A percentile compares a stretch with the other conserved stretches of the same genome.
Conservation (phyloP, 2,113 vertebrate genomes). For the Ictalurus furcatus region DNA sequence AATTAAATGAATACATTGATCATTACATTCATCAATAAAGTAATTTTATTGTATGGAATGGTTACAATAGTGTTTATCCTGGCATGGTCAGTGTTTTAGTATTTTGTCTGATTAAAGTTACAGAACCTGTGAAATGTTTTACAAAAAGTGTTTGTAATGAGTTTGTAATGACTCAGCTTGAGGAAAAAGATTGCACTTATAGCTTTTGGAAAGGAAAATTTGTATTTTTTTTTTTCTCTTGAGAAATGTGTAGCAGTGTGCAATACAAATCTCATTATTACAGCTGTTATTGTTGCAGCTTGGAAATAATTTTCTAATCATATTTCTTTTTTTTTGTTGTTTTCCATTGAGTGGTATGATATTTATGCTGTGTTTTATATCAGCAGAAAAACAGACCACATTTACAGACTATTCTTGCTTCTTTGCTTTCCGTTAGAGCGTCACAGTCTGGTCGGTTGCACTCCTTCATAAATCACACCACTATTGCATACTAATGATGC, state of each 20-base stretch:
- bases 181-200: not conserved
- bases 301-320: not conserved
- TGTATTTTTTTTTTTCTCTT: not conserved
- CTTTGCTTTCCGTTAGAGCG: not conserved
- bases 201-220: not conserved
- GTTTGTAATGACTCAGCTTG: not conserved
- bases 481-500: conserved; percentile 35
- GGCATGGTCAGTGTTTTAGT: not conserved
- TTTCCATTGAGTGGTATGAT: not conserved
- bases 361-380: not conserved
- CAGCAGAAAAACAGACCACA: conserved; percentile 6
- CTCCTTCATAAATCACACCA: conserved; percentile 27
- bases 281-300: conserved; percentile 2
- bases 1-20: not conserved
- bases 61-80: not conserved
- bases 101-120: not conserved
- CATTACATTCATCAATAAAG: not conserved
- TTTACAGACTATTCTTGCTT: conserved; percentile 9
- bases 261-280: not conserved
- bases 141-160: not conserved
- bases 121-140: not conserved
- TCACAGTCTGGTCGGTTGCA: conserved; percentile 9
- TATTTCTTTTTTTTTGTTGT: not conserved
- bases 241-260: not conserved
- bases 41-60: not conserved